Evolutionary conservation across 2,888 invertebrate genomes (phyloP).

Genomic region (Drosophila sordidapex): DNA sequence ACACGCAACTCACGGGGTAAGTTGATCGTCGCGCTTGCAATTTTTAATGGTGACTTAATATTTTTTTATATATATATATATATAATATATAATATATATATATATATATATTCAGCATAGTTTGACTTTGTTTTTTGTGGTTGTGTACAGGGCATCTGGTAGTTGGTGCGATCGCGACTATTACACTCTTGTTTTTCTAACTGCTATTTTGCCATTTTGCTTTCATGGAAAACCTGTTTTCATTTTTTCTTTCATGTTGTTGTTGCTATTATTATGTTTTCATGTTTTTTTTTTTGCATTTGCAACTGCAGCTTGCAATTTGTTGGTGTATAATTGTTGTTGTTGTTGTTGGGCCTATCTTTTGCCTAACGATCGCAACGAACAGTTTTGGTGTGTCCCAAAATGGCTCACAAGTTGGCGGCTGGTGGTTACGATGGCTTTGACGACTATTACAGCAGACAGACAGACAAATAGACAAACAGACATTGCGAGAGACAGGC

Average conservation of each 20-base stretch:
- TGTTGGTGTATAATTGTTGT: constrained; percentile 3
- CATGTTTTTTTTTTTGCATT: constrained; percentile 13
- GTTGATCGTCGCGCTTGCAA: constrained; percentile 54
- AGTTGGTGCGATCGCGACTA: neutral
- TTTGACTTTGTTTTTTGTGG: no score
- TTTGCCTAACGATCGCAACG: constrained; percentile 28
- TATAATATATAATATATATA: neutral
- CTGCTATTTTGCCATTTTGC: constrained; percentile 40
- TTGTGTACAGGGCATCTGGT: neutral
- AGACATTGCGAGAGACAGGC: neutral
- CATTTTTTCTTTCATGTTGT: constrained; percentile 58
- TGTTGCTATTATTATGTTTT: constrained; percentile 10
- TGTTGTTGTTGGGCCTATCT: constrained; percentile 11
- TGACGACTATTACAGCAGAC: constrained; percentile 19
- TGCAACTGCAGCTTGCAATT: constrained; percentile 22
- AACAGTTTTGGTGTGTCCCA: constrained; percentile 31
- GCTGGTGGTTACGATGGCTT: constrained; percentile 30
- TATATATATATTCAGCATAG: neutral
- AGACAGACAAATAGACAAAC: neutral
- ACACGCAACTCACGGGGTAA: constrained; percentile 39
- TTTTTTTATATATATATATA: neutral
- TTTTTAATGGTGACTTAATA: constrained; percentile 58
- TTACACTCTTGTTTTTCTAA: constrained; percentile 14
- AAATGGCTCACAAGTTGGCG: constrained; percentile 38
- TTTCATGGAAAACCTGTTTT: constrained; percentile 72